Conservation (phyloP, 2,113 vertebrate species). For the Mustelus asterias region DNA sequence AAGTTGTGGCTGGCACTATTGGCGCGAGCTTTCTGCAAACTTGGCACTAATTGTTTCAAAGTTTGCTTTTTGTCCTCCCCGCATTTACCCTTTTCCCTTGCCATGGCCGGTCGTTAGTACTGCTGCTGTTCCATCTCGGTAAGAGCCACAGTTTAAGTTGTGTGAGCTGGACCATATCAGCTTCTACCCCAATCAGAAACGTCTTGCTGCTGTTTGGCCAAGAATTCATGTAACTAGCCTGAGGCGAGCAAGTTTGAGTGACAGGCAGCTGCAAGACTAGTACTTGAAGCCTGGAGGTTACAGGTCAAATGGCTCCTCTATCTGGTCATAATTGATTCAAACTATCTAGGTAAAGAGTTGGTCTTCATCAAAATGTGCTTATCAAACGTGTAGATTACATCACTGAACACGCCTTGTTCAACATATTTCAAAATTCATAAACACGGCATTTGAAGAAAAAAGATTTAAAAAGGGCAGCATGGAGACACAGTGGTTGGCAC, state of each 20-base stretch:
- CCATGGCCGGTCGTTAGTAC: too few relatives aligned
- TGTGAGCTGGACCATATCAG: not conserved
- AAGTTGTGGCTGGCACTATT: not conserved
- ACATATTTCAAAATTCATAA: not conserved
- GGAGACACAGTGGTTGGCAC: too few relatives aligned
- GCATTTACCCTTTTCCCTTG: not conserved
- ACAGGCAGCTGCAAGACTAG: slow-evolving; percentile 1
- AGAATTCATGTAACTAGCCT: not conserved
- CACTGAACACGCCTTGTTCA: not conserved
- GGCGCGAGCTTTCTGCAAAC: not conserved
- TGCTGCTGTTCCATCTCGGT: not conserved
- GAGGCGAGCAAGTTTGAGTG: not conserved
- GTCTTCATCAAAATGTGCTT: not conserved
- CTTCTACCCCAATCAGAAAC: not conserved
- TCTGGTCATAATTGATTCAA: not conserved
- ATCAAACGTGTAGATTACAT: not conserved
- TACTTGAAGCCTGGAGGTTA: not conserved
- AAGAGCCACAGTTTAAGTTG: not conserved
- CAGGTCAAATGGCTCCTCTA: not conserved
- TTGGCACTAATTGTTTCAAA: not conserved
- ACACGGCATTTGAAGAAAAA: not conserved
- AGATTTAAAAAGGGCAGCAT: too few relatives aligned
- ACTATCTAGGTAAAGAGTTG: not conserved
- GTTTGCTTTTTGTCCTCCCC: not conserved
- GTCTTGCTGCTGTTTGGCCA: not conserved